A percentile compares a stretch with the other conserved stretches of the same genome.
phyloP scores from a whole-genome alignment of 2,888 invertebrate genomes.

The Leptura quadrifasciata region DNA sequence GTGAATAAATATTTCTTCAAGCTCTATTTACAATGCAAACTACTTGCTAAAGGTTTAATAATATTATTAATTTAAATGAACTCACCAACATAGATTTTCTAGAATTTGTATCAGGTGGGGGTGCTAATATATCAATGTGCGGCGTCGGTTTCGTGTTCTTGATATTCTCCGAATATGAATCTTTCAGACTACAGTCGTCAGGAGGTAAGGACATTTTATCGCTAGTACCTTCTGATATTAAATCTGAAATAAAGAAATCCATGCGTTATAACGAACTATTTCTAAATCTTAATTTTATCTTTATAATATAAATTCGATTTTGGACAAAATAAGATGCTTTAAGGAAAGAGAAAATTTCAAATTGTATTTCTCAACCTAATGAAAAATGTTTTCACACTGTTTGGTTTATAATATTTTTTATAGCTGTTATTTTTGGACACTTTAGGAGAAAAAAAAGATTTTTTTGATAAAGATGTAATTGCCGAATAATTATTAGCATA shows the following conservation, averaged over 20 bases:
- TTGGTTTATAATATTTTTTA: neutral
- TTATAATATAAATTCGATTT: neutral
- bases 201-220: conserved; percentile 70
- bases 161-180: conserved; percentile 66
- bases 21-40: too few species aligned
- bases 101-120: conserved; percentile 62
- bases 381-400: neutral
- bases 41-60: too few species aligned
- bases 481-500: neutral
- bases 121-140: conserved; percentile 75
- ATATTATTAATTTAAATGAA: conserved; percentile 22
- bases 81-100: conserved; percentile 69
- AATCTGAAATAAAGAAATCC: conserved; percentile 63
- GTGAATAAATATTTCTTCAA: too few species aligned
- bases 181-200: conserved; percentile 71
- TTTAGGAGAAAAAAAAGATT: neutral
- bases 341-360: neutral
- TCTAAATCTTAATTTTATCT: neutral
- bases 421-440: neutral
- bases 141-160: conserved; percentile 71
- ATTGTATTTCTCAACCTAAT: neutral
- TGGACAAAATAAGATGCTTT: neutral
- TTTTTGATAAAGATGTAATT: neutral
- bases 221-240: conserved; percentile 68
- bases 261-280: neutral